phyloP scores from a whole-genome alignment of 2,113 vertebrate species.

The Pseudorhombus dupliciocellatus region DNA sequence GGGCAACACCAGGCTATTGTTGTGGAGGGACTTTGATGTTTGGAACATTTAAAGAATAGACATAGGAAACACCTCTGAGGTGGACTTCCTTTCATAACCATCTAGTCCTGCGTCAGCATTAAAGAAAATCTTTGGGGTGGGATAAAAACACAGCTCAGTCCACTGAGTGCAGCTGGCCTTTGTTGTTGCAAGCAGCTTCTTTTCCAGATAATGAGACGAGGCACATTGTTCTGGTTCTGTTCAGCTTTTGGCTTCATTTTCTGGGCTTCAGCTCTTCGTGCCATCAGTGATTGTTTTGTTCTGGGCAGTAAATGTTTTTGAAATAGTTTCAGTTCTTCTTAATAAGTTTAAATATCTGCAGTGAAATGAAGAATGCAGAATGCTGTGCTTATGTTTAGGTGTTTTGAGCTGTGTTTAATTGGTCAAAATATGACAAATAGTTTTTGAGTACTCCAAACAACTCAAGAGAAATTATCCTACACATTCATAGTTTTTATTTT shows the following conservation, averaged over 20 bases:
- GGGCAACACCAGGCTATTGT: constrained; percentile 1
- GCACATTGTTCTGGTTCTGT: constrained; percentile 53
- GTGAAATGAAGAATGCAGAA: no score
- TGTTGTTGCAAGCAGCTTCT: constrained; percentile 26
- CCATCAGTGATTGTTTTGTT: constrained; percentile 26
- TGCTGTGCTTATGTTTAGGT: not conserved
- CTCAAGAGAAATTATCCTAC: not conserved
- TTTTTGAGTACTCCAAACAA: not conserved
- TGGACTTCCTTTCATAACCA: constrained; percentile 14
- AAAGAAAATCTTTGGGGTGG: not conserved
- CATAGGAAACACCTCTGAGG: constrained; percentile 6
- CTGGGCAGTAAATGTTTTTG: constrained; percentile 5
- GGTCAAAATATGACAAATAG: not conserved
- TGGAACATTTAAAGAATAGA: not conserved
- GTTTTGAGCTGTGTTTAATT: not conserved
- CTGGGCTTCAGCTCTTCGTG: constrained; percentile 23
- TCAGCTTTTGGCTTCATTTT: constrained; percentile 44
- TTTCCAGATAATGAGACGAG: constrained; percentile 47
- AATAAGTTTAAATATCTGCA: no score
- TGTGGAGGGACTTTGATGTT: constrained; percentile 11
- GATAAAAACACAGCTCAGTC: not conserved
- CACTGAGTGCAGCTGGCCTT: constrained; percentile 20
- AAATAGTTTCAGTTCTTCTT: not conserved
- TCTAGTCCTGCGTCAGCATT: not conserved
- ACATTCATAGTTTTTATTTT: not conserved